A percentile compares a stretch with the other conserved stretches of the same genome.
Conservation (phyloP, 2,797 vertebrate species). For the Bufotes viridis region DNA sequence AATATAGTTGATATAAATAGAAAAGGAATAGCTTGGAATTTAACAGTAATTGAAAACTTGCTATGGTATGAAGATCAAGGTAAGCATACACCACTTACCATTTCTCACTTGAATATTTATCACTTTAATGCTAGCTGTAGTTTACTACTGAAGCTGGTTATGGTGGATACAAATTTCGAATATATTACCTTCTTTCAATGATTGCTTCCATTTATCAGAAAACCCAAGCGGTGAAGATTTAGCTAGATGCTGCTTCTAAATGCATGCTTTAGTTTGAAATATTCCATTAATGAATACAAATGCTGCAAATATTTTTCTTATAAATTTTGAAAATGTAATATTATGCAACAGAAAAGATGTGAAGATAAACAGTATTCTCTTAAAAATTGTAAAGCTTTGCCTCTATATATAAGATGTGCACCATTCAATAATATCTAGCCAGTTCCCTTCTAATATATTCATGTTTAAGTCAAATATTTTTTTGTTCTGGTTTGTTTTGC, state of each 20-base stretch:
- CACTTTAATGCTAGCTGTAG: background rate
- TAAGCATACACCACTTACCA: background rate
- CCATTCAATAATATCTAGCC: background rate
- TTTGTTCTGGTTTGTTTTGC: constrained; percentile 46
- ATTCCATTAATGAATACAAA: background rate
- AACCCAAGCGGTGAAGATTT: background rate
- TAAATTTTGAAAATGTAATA: background rate
- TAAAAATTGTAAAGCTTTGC: background rate
- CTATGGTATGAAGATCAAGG: background rate
- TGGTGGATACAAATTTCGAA: background rate
- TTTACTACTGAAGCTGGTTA: background rate
- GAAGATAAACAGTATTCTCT: background rate
- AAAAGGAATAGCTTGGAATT: background rate
- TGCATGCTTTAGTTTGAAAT: background rate
- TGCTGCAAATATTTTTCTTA: background rate
- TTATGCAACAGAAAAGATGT: background rate
- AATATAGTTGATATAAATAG: background rate
- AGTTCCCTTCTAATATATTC: background rate
- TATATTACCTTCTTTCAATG: background rate
- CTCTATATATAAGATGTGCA: background rate
- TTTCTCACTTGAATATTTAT: background rate
- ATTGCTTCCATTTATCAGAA: background rate
- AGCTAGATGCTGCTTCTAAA: background rate
- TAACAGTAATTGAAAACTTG: background rate
- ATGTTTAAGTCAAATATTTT: constrained; percentile 37